Evolutionary conservation across 2,113 vertebrate species (phyloP).

Genomic region (Paradisaea rubra): DNA sequence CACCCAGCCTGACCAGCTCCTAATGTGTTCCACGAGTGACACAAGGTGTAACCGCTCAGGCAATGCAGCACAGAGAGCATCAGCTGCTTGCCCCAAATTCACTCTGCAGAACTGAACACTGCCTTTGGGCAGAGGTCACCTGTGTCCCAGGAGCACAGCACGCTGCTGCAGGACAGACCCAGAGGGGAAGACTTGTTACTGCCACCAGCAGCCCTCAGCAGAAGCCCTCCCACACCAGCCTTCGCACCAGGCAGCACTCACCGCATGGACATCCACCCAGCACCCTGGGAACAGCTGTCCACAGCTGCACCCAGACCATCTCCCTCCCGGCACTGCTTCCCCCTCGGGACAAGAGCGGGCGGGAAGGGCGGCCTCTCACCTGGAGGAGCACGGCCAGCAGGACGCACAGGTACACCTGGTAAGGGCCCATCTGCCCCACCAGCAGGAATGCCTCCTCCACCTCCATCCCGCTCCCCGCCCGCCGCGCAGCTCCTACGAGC

Average conservation of each 20-base stretch:
- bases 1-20: neutral
- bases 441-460: slow-evolving; percentile 74
- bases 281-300: neutral
- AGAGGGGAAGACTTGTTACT: too few species aligned
- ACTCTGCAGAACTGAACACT: neutral
- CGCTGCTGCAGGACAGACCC: neutral
- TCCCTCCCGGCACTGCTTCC: neutral
- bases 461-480: slow-evolving; percentile 60
- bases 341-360: neutral
- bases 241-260: neutral
- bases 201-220: neutral
- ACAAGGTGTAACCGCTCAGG: too few species aligned
- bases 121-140: neutral
- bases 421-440: slow-evolving; percentile 76
- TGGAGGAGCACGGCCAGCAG: slow-evolving; percentile 74
- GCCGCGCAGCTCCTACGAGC: neutral
- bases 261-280: neutral
- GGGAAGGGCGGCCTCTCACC: slow-evolving; percentile 57
- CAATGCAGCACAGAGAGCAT: accelerated
- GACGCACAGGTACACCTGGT: slow-evolving; percentile 75
- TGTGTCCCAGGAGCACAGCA: neutral
- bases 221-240: neutral
- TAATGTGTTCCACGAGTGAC: accelerated
- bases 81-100: neutral
- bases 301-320: neutral